Base-by-base conservation (phyloP, 2,888 invertebrate genomes). In the Hydrotaea cyrtoneurina region DNA sequence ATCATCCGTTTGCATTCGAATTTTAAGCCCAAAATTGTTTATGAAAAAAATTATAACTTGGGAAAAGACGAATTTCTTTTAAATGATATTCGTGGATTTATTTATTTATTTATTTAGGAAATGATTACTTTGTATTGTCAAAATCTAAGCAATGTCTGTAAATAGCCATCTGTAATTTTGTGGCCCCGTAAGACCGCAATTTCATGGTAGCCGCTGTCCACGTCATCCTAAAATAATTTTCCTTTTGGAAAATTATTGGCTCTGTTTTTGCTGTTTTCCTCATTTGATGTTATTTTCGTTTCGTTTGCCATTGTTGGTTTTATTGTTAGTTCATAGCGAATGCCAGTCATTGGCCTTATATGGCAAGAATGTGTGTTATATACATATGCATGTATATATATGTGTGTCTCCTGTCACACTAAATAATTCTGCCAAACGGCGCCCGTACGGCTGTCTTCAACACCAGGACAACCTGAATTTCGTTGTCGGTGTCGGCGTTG, bases 371-470 rank as follows among this genome's bases (percentile, higher is more conserved):
- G 7, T 59, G 26, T 11, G 26, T 11, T n/a, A n/a, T n/a, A 21
- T 19, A 57, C 7, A 59, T 26, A 26, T 43, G 15, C 10, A 7
- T 43, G 43, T 43, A 31, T 43, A 2, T 57, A 23, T 57, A 10
- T 57, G 19, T 11, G 7, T 31, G 23, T 46, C 2, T 69, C 21
- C 31, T 46, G 69, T 19, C 69, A 69, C 69, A 46, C 69, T 46
- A 23, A 69, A 82, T 62, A 82, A 82, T 80, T 71, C 57, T 77
- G 79, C 85, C 79, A 77, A 82, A 74, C 82, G 85, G 82, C 85
- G 85, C 82, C 85, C 77, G 85, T 57, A 80, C 76, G 85, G 71
- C 85, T 82, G 85, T 77, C 85, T 80, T 80, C 82, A 77, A 74
- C 23, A 78, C 46, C 39, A 69, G 79, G 79, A 78, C 69, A 85